These are phyloP conservation scores for Chondrilla cf. caribensis DNA, from an alignment of 37 sponge, comb jelly and placozoan genomes.

Conservation along the genomic window DNA sequence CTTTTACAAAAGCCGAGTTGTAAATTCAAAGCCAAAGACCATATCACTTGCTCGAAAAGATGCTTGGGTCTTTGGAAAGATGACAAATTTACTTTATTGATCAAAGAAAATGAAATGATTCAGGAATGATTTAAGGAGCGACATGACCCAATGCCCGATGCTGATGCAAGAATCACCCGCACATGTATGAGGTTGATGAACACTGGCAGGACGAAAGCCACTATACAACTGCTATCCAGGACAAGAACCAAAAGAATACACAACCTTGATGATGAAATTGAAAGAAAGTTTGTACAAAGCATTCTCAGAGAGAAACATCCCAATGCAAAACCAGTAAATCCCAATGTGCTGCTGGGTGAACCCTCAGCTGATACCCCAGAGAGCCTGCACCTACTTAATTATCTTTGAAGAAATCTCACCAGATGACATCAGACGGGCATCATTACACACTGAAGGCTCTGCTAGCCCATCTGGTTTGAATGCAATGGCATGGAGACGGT, in stretches of 20 bases:
- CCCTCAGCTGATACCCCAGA: constrained; percentile 2
- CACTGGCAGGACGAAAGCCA: background rate
- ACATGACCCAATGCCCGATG: background rate
- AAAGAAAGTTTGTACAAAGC: background rate
- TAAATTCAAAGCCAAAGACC: no score
- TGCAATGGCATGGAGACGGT: background rate
- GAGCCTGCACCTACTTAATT: constrained; percentile 12
- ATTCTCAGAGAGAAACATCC: constrained; percentile 13
- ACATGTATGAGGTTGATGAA: background rate
- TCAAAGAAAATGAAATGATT: background rate
- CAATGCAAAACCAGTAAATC: background rate
- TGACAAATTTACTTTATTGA: background rate
- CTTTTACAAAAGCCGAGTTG: no score
- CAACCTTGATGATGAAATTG: background rate
- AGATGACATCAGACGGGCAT: constrained; percentile 7
- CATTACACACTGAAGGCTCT: constrained; percentile 11
- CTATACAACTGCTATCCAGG: background rate
- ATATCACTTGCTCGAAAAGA: no score
- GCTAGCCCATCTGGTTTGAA: no score
- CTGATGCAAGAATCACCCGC: background rate
- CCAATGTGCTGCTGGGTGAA: background rate
- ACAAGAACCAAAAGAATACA: background rate
- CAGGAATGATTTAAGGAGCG: background rate
- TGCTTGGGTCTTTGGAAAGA: background rate
- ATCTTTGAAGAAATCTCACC: constrained; percentile 8